These are phyloP conservation scores for Rhineura floridana DNA, from an alignment of 2,113 vertebrate species.

Conservation along the genomic window DNA sequence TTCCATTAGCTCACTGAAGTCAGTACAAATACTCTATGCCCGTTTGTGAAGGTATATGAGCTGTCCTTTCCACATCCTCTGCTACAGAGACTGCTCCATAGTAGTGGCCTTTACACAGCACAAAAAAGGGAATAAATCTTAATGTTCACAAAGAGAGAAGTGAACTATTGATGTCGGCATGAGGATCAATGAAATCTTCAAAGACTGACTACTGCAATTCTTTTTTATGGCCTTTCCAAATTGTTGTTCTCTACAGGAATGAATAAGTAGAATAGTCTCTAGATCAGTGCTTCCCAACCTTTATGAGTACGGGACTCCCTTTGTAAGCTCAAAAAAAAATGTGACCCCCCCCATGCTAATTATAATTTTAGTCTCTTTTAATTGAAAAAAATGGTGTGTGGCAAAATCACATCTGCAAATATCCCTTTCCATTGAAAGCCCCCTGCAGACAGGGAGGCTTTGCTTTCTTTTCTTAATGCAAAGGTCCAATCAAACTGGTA, in stretches of 20 bases:
- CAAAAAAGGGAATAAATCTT: not conserved
- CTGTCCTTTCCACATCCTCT: not conserved
- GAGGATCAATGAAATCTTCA: not conserved
- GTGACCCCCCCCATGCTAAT: no score
- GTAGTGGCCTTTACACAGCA: not conserved
- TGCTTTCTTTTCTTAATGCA: no score
- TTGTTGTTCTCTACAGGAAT: not conserved
- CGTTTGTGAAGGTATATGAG: not conserved
- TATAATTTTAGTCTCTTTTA: no score
- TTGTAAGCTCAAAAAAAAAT: no score
- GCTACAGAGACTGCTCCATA: not conserved
- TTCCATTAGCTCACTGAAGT: not conserved
- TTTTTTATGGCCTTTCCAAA: constrained; percentile 9
- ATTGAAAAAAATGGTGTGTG: no score
- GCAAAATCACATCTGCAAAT: no score
- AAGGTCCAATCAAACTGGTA: no score
- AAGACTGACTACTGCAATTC: not conserved
- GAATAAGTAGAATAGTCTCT: not conserved
- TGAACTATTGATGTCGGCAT: not conserved
- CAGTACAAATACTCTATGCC: not conserved
- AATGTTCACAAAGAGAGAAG: not conserved
- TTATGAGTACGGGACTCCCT: no score
- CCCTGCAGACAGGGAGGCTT: no score
- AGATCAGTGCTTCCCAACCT: no score
- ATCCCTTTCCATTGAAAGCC: no score